These are phyloP conservation scores for Steatocranus sp. DNA, from an alignment of 2,797 vertebrate species.

Conservation along the genomic window DNA sequence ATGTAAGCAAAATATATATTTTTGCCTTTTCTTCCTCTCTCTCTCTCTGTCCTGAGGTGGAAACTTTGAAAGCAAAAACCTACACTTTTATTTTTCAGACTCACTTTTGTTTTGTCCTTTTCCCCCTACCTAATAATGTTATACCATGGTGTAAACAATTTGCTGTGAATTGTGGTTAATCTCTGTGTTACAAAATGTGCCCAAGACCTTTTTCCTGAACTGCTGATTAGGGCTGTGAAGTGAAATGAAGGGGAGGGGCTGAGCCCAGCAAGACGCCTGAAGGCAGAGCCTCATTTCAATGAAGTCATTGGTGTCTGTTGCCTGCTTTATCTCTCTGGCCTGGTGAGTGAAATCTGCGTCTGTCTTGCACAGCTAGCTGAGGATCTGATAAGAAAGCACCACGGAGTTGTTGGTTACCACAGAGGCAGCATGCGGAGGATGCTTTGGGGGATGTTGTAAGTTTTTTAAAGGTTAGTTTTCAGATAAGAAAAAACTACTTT, in stretches of 20 bases:
- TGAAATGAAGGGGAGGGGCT: slow-evolving; percentile 54
- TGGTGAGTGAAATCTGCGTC: slow-evolving; percentile 3
- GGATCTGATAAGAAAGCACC: not conserved
- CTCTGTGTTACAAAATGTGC: not conserved
- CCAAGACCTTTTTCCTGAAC: not conserved
- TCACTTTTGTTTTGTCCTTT: not conserved
- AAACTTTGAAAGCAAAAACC: not conserved
- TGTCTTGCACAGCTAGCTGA: not conserved
- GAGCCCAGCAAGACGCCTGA: slow-evolving; percentile 23
- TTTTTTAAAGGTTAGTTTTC: not conserved
- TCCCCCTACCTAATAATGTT: fast-evolving
- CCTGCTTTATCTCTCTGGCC: not conserved
- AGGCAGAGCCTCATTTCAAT: slow-evolving; percentile 40
- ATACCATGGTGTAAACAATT: not conserved
- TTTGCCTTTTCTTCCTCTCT: not conserved
- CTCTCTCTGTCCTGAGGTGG: not conserved
- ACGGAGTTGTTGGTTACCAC: not conserved
- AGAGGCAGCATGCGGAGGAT: not conserved
- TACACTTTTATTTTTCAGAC: not conserved
- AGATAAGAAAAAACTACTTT: not conserved
- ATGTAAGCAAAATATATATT: not conserved
- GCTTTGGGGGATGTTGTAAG: not conserved
- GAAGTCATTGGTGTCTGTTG: slow-evolving; percentile 30
- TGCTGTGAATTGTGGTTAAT: not conserved
- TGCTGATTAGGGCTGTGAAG: slow-evolving; percentile 5